Percentiles rank a stretch among this genome's conserved stretches.
Conservation (phyloP, 2,888 invertebrate genomes). For the Notodonta dromedarius region DNA sequence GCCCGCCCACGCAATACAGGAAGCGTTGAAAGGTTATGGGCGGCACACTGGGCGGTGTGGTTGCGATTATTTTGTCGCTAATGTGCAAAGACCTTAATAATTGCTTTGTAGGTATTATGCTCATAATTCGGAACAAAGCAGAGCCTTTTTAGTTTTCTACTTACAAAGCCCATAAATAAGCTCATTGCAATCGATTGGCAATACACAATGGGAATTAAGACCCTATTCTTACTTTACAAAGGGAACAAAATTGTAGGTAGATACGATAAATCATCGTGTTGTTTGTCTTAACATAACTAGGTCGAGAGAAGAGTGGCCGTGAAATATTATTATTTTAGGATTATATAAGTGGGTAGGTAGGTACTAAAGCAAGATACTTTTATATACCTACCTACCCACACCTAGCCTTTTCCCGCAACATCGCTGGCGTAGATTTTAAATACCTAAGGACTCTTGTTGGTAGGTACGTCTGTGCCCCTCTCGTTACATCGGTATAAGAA, state of each 20-base stretch:
- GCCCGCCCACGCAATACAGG: slow-evolving; percentile 8
- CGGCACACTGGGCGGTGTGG: neutral
- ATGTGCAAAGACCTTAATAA: neutral
- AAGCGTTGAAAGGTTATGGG: neutral
- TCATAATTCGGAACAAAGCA: no score
- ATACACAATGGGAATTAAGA: slow-evolving; percentile 1
- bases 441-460: no score
- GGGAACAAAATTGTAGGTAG: slow-evolving; percentile 13
- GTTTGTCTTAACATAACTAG: slow-evolving; percentile 34
- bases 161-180: neutral
- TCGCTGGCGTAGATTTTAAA: no score
- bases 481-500: no score
- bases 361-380: no score
- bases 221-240: slow-evolving; percentile 21
- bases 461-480: no score
- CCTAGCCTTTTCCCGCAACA: no score
- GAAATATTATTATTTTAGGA: slow-evolving; percentile 19
- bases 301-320: slow-evolving; percentile 21
- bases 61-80: neutral
- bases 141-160: neutral
- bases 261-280: slow-evolving; percentile 33
- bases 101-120: no score
- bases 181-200: neutral
- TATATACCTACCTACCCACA: no score
- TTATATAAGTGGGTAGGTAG: no score